These are phyloP conservation scores for Orthosia cruda DNA, from an alignment of 2,888 invertebrate genomes.

Conservation along the genomic window DNA sequence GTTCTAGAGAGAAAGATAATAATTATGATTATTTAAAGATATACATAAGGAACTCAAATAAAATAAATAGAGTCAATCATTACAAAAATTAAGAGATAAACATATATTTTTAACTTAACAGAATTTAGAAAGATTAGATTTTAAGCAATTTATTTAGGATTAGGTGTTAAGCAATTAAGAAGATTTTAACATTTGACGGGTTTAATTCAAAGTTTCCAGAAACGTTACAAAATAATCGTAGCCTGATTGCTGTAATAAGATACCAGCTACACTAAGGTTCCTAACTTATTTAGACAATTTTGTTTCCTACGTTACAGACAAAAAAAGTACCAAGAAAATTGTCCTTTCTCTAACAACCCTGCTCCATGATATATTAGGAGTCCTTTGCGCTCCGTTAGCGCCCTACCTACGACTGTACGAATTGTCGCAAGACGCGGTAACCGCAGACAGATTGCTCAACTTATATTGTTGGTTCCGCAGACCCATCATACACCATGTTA, in stretches of 20 bases:
- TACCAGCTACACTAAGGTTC: no score
- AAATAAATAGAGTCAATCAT: no score
- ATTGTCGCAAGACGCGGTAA: conserved; percentile 60
- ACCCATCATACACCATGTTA: conserved; percentile 46
- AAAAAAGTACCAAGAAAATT: conserved; percentile 10
- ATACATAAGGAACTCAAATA: no score
- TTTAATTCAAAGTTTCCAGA: neutral
- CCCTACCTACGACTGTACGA: conserved; percentile 47
- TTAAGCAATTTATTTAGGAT: neutral
- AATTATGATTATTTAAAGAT: no score
- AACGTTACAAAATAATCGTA: neutral
- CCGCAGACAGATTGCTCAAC: conserved; percentile 70
- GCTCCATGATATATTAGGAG: conserved; percentile 57
- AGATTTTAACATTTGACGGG: neutral
- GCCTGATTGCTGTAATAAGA: no score
- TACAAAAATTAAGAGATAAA: no score
- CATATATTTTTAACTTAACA: no score
- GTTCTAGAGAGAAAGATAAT: neutral
- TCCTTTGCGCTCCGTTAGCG: conserved; percentile 62
- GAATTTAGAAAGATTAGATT: no score
- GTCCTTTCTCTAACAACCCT: conserved; percentile 32
- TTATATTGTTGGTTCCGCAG: conserved; percentile 63
- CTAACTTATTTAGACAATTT: neutral
- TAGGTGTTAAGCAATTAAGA: neutral
- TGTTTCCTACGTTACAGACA: neutral